Percentiles rank a stretch among this genome's conserved stretches.
phyloP scores from a whole-genome alignment of 2,888 invertebrate species.

The Abrostola tripartita region DNA sequence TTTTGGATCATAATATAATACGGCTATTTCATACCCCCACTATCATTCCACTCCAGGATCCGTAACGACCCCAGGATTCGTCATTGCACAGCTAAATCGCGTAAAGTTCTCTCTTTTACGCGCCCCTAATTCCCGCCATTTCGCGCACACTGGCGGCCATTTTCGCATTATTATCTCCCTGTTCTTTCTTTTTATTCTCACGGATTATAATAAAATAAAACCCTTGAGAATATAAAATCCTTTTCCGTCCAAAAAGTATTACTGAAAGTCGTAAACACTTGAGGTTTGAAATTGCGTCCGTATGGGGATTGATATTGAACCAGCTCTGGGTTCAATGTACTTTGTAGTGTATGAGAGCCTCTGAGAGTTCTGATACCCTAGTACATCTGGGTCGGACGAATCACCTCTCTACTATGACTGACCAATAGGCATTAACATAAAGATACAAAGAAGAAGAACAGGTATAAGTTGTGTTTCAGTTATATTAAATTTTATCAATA shows the following conservation, averaged over 20 bases:
- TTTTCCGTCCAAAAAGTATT: slow-evolving; percentile 31
- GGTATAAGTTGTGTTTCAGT: no score
- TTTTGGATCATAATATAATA: no score
- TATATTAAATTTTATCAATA: not conserved
- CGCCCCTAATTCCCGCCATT: slow-evolving; percentile 31
- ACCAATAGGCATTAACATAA: not conserved
- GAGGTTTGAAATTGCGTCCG: slow-evolving; percentile 20
- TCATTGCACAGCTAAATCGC: not conserved
- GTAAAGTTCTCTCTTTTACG: slow-evolving; percentile 11
- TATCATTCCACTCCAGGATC: not conserved
- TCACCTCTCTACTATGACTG: not conserved
- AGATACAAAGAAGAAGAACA: no score
- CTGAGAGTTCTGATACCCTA: no score
- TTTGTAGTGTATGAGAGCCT: not conserved
- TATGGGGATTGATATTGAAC: not conserved
- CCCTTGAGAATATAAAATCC: slow-evolving; percentile 25
- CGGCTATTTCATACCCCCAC: no score
- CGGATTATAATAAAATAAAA: slow-evolving; percentile 50
- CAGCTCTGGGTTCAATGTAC: not conserved
- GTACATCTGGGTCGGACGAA: no score
- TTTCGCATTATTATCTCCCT: slow-evolving; percentile 45
- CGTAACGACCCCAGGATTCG: not conserved
- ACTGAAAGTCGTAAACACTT: slow-evolving; percentile 36
- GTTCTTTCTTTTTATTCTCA: slow-evolving; percentile 27
- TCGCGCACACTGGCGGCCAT: slow-evolving; percentile 27